A percentile compares a stretch with the other conserved stretches of the same genome.
phyloP scores from a whole-genome alignment of 2,888 invertebrate species.

The Erebia palarica region DNA sequence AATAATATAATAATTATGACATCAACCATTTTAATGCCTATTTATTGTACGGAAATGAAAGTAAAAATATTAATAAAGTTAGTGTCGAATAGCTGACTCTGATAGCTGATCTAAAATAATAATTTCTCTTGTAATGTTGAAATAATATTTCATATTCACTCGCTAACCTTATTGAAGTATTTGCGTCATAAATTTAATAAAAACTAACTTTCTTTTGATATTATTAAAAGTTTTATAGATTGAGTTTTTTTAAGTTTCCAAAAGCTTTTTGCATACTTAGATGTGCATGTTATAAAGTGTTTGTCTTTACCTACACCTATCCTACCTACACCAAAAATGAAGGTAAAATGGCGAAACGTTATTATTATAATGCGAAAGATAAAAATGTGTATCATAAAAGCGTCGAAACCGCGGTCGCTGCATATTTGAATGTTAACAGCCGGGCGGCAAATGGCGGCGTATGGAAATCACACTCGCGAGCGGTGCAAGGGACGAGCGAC shows the following conservation, averaged over 20 bases:
- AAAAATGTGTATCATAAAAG: conserved; percentile 3
- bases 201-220: too few relatives aligned
- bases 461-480: background rate
- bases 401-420: background rate
- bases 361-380: conserved; percentile 1
- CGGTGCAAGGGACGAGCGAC: background rate
- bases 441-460: background rate
- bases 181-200: too few relatives aligned
- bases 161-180: too few relatives aligned
- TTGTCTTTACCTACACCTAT: too few relatives aligned
- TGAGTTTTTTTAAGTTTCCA: too few relatives aligned
- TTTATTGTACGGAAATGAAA: background rate
- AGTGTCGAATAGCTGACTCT: too few relatives aligned
- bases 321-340: too few relatives aligned
- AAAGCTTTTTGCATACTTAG: too few relatives aligned
- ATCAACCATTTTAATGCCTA: background rate
- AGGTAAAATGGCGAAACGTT: background rate
- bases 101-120: too few relatives aligned
- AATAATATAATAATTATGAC: background rate
- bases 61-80: background rate
- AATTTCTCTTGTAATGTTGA: background rate
- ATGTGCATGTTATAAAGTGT: too few relatives aligned
- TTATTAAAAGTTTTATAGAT: too few relatives aligned
- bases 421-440: conserved; percentile 2
- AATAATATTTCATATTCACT: too few relatives aligned